phyloP scores from a whole-genome alignment of 1,140 invertebrate genomes.

The Papilio xuthus region DNA sequence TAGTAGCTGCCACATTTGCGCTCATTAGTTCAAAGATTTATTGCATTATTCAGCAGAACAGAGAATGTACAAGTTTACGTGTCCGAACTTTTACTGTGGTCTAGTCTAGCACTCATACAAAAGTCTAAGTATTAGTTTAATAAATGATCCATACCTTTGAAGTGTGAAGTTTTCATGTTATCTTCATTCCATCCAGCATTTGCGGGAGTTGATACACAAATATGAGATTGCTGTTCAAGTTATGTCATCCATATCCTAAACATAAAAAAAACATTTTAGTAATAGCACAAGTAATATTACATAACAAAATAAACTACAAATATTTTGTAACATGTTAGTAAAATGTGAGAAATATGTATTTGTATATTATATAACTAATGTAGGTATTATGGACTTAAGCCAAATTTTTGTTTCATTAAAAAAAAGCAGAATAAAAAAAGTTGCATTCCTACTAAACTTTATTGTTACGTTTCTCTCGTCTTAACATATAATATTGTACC shows the following conservation, averaged over 20 bases:
- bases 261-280: conserved; percentile 1
- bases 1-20: too few species aligned
- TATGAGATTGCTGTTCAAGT: conserved; percentile 24
- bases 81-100: too few species aligned
- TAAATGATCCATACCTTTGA: background rate
- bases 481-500: background rate
- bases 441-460: background rate
- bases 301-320: background rate
- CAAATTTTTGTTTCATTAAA: background rate
- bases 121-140: background rate
- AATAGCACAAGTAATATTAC: background rate
- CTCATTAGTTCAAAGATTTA: too few species aligned
- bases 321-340: background rate
- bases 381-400: background rate
- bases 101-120: too few species aligned
- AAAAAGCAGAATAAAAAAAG: background rate
- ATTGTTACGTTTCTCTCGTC: background rate
- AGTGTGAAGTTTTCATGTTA: background rate
- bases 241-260: conserved; percentile 22
- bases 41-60: too few species aligned
- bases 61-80: too few species aligned
- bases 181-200: background rate
- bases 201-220: conserved; percentile 14
- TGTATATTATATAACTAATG: background rate
- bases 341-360: background rate